These are phyloP conservation scores for Podotricha telesiphe DNA, from an alignment of 2,888 invertebrate genomes.

Conservation along the genomic window DNA sequence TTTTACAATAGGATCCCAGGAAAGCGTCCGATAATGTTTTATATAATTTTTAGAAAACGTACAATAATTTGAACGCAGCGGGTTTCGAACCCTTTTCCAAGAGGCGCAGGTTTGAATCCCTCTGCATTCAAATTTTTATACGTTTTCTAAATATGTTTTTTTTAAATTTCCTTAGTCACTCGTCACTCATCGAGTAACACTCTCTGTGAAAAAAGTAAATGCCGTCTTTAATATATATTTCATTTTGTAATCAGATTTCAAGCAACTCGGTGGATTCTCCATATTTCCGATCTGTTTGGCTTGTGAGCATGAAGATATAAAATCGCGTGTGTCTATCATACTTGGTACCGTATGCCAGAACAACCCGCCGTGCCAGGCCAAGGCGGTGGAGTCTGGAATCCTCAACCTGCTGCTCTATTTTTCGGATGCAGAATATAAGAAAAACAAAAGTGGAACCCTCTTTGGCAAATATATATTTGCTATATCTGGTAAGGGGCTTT, in stretches of 20 bases:
- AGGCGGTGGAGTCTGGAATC: conserved; percentile 86
- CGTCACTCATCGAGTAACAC: too few species aligned
- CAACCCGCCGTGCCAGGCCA: conserved; percentile 91
- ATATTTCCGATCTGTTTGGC: conserved; percentile 88
- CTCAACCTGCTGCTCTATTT: conserved; percentile 85
- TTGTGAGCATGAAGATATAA: conserved; percentile 84
- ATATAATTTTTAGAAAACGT: too few species aligned
- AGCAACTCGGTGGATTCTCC: conserved; percentile 91
- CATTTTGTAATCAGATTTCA: conserved; percentile 85
- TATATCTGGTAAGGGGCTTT: conserved; percentile 87
- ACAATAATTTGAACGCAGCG: too few species aligned
- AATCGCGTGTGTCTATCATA: conserved; percentile 86
- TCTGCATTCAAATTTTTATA: too few species aligned
- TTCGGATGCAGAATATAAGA: conserved; percentile 69
- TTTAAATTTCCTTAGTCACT: too few species aligned
- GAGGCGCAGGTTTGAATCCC: too few species aligned
- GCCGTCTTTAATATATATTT: not conserved
- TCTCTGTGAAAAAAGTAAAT: too few species aligned
- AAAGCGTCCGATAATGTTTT: too few species aligned
- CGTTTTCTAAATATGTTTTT: too few species aligned
- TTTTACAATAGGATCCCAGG: too few species aligned
- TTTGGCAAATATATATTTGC: conserved; percentile 90
- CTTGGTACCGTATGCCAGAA: conserved; percentile 93
- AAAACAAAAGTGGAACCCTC: conserved; percentile 79
- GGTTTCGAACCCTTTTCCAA: too few species aligned